Conservation (phyloP, 2,888 invertebrate genomes). For the Mythimna ferrago region DNA sequence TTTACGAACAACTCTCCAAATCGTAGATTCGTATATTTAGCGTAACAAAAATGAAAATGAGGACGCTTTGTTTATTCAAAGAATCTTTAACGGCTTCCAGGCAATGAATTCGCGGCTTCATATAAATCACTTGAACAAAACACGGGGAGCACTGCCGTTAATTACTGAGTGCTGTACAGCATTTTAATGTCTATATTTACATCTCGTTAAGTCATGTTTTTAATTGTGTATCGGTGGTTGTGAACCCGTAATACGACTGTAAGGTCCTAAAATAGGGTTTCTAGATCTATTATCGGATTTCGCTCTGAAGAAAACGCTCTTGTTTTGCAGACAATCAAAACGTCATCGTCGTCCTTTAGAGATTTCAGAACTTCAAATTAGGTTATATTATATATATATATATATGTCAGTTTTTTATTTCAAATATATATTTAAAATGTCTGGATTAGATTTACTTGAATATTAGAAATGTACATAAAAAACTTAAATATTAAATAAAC, state of each 20-base stretch:
- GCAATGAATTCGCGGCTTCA: constrained; percentile 63
- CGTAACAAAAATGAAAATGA: constrained; percentile 54
- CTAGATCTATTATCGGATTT: not conserved
- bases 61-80: constrained; percentile 49
- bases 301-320: not conserved
- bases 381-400: too few relatives aligned
- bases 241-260: not conserved
- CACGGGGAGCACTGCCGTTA: constrained; percentile 53
- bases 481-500: too few relatives aligned
- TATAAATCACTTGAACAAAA: constrained; percentile 65
- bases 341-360: too few relatives aligned
- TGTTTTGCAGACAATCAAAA: too few relatives aligned
- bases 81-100: constrained; percentile 60
- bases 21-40: constrained; percentile 43
- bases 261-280: too few relatives aligned
- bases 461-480: too few relatives aligned
- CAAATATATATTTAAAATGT: too few relatives aligned
- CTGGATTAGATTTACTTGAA: too few relatives aligned
- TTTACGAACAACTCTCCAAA: constrained; percentile 1
- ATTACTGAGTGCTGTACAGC: constrained; percentile 60
- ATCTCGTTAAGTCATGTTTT: constrained; percentile 23
- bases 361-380: too few relatives aligned
- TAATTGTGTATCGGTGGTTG: not conserved
- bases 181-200: constrained; percentile 58
- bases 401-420: too few relatives aligned